Evolutionary conservation across 2,113 vertebrate species (phyloP), one percentile per base, ranked within the genome.

Genomic region (Platycercus adscitus): DNA sequence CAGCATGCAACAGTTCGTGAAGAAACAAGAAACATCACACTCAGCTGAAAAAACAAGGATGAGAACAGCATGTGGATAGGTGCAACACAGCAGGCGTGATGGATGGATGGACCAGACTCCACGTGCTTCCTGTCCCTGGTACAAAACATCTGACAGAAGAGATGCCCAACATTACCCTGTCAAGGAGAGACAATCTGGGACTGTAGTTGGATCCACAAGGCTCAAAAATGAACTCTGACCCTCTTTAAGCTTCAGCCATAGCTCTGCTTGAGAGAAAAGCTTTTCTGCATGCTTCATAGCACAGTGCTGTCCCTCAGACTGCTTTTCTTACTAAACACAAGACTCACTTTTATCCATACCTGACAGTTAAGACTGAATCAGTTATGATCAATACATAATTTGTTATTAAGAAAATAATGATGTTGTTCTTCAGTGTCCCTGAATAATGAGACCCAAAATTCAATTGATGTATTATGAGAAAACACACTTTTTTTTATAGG

Each of bases 31-130:
- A 93, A 63, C 18, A 26, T 23, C 26, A 5, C 0, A 1, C n/a
- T 77, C 53, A 44, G 35, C 58, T 81, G 44, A 73, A 89, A 68
- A 68, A 81, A 6, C 0, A 0, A 63, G 65, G 21, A 35, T 0
- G 0, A 52, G 23, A 81, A 70, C 13, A 69, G 49, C 0, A 1
- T 7, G 23, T 47, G n/a, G 52, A 2, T 3, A 69, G 55, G 33
- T 39, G 55, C 53, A 78, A 56, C 20, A 17, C 14, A 26, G 60
- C 46, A 61, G 79, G 41, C 1, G 3, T 1, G 37, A 68, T 12
- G 47, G 44, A 49, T 11, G 53, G 41, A 28, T 12, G 35, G 46
- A 12, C 23, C 53, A 44, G 41, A 50, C 55, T 50, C 33, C 28
- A 23, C 3, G 13, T 16, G 44, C 25, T 66, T 53, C 43, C 92